These are phyloP conservation scores for Rafetus swinhoei DNA, from an alignment of 2,113 vertebrate species.

Conservation along the genomic window DNA sequence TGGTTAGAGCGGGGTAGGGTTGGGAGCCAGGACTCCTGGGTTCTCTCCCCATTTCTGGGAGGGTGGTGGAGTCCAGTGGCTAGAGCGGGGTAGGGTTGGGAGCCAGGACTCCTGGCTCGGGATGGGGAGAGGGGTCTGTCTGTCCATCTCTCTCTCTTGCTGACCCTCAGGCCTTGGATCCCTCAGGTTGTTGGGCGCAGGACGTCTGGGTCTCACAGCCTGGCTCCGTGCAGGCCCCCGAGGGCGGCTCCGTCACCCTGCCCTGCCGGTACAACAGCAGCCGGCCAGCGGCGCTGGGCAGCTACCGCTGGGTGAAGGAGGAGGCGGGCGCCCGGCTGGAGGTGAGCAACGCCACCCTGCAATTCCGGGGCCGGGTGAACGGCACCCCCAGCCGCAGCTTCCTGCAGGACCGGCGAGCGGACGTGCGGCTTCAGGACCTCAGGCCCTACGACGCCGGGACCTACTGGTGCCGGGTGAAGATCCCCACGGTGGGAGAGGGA, in stretches of 20 bases:
- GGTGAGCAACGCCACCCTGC: slow-evolving; percentile 6
- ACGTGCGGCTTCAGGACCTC: slow-evolving; percentile 14
- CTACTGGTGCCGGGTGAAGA: slow-evolving; percentile 36
- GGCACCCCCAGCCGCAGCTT: not conserved
- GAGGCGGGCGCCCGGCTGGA: not conserved
- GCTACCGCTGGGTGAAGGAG: slow-evolving; percentile 25
- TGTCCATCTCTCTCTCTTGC: not conserved
- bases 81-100: too few relatives aligned
- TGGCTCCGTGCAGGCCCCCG: not conserved
- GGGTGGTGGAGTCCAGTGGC: too few relatives aligned
- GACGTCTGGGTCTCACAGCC: slow-evolving; percentile 35
- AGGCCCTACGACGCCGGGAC: not conserved
- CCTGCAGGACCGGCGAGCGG: slow-evolving; percentile 23
- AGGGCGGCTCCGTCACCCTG: not conserved
- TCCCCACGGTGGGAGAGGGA: not conserved
- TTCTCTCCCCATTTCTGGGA: too few relatives aligned
- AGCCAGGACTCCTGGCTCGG: too few relatives aligned
- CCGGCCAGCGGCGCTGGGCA: not conserved
- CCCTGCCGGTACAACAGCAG: slow-evolving; percentile 47
- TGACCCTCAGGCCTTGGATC: not conserved
- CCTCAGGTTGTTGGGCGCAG: not conserved
- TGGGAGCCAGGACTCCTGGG: too few relatives aligned
- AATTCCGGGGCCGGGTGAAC: slow-evolving; percentile 31
- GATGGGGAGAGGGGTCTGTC: too few relatives aligned
- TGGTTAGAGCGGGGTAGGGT: too few relatives aligned